Evolutionary conservation across 2,888 invertebrate genomes (phyloP).

Genomic region (Geophilus truncorum): DNA sequence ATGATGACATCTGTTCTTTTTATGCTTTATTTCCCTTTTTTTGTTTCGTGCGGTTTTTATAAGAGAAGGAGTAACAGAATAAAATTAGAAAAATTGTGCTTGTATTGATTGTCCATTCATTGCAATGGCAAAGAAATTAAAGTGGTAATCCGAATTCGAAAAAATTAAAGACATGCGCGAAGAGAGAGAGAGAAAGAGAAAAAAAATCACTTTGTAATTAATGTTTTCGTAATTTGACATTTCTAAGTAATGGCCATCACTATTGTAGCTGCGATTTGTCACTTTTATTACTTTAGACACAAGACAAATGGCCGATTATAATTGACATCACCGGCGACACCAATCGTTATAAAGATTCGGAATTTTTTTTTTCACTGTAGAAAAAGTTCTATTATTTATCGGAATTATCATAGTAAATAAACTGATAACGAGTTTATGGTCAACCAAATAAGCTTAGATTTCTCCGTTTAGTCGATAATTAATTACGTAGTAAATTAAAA

Average conservation of each 20-base stretch:
- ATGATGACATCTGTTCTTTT: background rate
- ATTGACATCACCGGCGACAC: background rate
- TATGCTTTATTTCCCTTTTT: background rate
- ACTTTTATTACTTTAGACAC: constrained; percentile 2
- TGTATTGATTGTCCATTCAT: background rate
- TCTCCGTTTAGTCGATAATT: too few species aligned
- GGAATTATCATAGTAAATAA: too few species aligned
- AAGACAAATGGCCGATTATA: constrained; percentile 17
- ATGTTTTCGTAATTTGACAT: constrained; percentile 8
- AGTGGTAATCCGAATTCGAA: background rate
- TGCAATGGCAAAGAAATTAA: background rate
- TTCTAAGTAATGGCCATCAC: background rate
- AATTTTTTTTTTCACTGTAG: too few species aligned
- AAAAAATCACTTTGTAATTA: background rate
- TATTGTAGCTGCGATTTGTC: constrained; percentile 16
- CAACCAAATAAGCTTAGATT: too few species aligned
- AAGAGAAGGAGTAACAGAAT: background rate
- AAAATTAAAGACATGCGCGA: background rate
- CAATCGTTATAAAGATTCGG: background rate
- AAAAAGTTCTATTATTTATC: too few species aligned
- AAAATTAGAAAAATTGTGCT: background rate
- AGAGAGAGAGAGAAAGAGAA: background rate
- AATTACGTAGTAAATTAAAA: too few species aligned
- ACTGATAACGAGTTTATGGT: too few species aligned
- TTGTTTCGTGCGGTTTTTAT: too few species aligned